Evolutionary conservation across 2,113 vertebrate genomes (phyloP).

Genomic region (Cavia aperea): DNA sequence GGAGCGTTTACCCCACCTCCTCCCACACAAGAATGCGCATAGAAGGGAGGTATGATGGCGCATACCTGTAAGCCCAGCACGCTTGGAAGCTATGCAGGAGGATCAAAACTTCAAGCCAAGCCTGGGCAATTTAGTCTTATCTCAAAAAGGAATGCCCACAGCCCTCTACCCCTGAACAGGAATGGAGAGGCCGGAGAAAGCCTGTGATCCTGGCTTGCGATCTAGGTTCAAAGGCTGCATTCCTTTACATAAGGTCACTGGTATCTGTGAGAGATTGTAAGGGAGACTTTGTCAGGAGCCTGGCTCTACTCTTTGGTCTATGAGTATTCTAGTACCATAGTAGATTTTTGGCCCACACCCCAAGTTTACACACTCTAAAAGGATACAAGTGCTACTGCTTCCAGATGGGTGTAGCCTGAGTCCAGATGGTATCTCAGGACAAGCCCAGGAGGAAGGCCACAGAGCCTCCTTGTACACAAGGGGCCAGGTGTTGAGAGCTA

Average conservation of each 20-base stretch:
- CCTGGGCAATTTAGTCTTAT: not conserved
- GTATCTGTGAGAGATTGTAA: not conserved
- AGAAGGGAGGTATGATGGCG: not conserved
- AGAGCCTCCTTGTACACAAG: slow-evolving; percentile 17
- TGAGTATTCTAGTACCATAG: not conserved
- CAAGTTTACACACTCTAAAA: not conserved
- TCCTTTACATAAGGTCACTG: slow-evolving; percentile 4
- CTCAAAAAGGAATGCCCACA: not conserved
- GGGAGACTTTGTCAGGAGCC: not conserved
- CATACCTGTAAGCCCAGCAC: not conserved
- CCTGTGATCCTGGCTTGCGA: not conserved
- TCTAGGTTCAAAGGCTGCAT: slow-evolving; percentile 31
- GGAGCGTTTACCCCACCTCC: not conserved
- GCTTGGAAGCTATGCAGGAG: not conserved
- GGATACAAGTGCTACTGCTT: not conserved
- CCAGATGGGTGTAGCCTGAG: not conserved
- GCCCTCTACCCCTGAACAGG: not conserved
- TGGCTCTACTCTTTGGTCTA: not conserved
- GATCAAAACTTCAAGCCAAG: not conserved
- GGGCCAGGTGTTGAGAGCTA: not conserved
- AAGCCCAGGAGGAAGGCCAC: not conserved
- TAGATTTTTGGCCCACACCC: not conserved
- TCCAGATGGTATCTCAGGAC: slow-evolving; percentile 1
- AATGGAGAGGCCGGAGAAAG: not conserved
- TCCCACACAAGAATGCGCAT: not conserved